Percentiles rank a stretch among this genome's conserved stretches.
Conservation (phyloP, 2,113 vertebrate species). For the Cranoglanis bouderius region DNA sequence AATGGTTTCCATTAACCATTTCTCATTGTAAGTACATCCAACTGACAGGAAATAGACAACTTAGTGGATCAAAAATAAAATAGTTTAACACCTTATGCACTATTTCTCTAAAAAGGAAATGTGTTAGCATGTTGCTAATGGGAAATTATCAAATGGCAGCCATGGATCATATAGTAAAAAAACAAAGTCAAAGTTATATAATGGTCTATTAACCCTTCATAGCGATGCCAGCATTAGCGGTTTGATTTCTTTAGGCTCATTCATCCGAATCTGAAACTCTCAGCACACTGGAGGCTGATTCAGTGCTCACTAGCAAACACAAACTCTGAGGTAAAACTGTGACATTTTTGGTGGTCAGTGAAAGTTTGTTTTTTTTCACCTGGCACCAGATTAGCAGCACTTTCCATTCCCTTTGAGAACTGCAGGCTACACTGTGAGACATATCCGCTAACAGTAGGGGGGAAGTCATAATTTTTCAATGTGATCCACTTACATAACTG, state of each 20-base stretch:
- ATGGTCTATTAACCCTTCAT: neutral
- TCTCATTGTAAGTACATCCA: neutral
- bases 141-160: neutral
- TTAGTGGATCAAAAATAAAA: neutral
- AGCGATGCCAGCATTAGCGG: neutral
- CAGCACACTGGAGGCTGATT: neutral
- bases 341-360: constrained; percentile 17
- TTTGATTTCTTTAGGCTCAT: neutral
- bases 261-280: neutral
- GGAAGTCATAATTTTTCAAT: neutral
- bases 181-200: neutral
- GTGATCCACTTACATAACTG: neutral
- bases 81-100: neutral
- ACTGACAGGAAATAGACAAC: neutral
- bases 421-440: neutral
- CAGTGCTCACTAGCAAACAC: constrained; percentile 8
- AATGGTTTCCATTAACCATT: neutral
- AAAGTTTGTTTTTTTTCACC: neutral
- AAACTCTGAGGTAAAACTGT: constrained; percentile 25
- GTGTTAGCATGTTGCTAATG: neutral
- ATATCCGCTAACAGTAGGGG: neutral
- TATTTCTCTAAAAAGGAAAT: neutral
- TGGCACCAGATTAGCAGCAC: neutral
- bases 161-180: neutral
- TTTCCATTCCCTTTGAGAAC: neutral